These are phyloP conservation scores for Dryoscopus gambensis DNA, from an alignment of 2,113 vertebrate species.

Conservation along the genomic window DNA sequence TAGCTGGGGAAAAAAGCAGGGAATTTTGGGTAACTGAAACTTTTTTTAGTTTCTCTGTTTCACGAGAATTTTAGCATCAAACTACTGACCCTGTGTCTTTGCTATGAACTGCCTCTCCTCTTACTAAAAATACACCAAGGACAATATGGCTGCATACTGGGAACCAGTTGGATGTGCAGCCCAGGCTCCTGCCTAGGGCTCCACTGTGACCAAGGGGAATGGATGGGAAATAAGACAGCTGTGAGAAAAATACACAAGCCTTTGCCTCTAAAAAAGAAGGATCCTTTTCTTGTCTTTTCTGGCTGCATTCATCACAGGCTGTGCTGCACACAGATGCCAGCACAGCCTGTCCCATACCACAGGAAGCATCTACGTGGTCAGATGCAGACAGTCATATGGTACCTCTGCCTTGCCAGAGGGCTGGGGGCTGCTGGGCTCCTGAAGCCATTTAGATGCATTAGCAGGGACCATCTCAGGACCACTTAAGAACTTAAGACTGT, in stretches of 20 bases:
- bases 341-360: neutral
- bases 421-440: slow-evolving; percentile 2
- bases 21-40: neutral
- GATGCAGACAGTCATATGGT: slow-evolving; percentile 5
- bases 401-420: neutral
- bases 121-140: neutral
- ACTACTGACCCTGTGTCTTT: neutral
- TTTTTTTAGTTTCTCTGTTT: neutral
- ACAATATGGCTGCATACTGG: neutral
- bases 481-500: neutral
- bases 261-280: neutral
- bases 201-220: neutral
- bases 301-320: neutral
- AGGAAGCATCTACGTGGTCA: neutral
- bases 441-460: neutral
- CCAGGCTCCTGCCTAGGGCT: neutral
- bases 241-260: neutral
- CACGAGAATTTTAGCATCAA: neutral
- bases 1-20: neutral
- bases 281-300: neutral
- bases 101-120: neutral
- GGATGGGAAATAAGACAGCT: neutral
- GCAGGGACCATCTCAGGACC: neutral
- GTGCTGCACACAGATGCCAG: neutral
- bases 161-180: neutral